Evolutionary conservation across 2,888 invertebrate genomes (phyloP).

Genomic region (Acleris literana): DNA sequence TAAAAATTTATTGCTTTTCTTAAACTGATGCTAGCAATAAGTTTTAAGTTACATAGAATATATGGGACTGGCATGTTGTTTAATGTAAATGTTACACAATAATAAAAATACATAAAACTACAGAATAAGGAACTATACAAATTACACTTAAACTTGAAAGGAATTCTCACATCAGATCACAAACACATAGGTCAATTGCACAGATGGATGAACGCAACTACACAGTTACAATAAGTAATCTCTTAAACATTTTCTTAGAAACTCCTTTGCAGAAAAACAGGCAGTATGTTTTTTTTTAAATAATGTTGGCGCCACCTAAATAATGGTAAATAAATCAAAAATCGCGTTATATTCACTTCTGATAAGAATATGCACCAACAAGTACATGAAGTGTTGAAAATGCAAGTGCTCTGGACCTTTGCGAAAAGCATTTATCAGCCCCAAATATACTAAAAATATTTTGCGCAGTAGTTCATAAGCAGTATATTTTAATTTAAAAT

Average conservation of each 20-base stretch:
- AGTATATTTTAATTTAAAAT: too few species aligned
- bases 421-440: too few species aligned
- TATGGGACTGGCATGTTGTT: conserved; percentile 48
- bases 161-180: conserved; percentile 80
- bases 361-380: too few species aligned
- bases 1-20: conserved; percentile 65
- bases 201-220: conserved; percentile 69
- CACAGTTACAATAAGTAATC: conserved; percentile 79
- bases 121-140: conserved; percentile 81
- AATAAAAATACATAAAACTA: conserved; percentile 67
- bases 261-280: conserved; percentile 3
- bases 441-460: too few species aligned
- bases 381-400: too few species aligned
- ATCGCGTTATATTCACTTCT: too few species aligned
- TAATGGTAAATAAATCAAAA: background rate
- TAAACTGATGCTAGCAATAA: conserved; percentile 78
- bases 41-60: conserved; percentile 50
- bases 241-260: conserved; percentile 62
- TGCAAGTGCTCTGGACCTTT: too few species aligned
- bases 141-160: conserved; percentile 74
- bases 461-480: too few species aligned
- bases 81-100: conserved; percentile 55
- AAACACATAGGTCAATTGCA: conserved; percentile 78
- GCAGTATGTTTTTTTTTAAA: background rate
- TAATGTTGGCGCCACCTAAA: background rate